Evolutionary conservation across 2,888 invertebrate genomes (phyloP).

Genomic region (Hoplodrina ambigua): DNA sequence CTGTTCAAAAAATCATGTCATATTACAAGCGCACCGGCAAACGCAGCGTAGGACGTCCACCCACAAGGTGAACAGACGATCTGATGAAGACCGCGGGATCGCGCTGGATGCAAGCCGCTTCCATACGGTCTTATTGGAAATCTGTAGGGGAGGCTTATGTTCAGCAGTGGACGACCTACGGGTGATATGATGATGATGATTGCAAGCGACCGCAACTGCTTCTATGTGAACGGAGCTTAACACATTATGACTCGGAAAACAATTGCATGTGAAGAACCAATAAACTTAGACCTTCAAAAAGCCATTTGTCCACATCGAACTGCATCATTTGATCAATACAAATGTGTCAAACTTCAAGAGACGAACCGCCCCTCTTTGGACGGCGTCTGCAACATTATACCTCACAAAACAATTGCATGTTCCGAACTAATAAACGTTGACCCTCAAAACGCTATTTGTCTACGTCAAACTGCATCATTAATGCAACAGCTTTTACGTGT

Average conservation of each 20-base stretch:
- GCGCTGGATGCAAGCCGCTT: too few species aligned
- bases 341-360: background rate
- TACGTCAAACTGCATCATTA: slow-evolving; percentile 21
- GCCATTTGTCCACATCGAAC: background rate
- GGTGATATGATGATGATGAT: too few species aligned
- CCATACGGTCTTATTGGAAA: too few species aligned
- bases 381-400: background rate
- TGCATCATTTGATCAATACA: too few species aligned
- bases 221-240: background rate
- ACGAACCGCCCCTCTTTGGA: background rate
- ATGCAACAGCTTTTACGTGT: background rate
- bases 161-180: too few species aligned
- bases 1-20: too few species aligned
- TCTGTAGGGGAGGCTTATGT: too few species aligned
- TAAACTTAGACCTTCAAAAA: slow-evolving; percentile 9
- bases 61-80: too few species aligned
- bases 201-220: background rate
- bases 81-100: too few species aligned
- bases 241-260: background rate
- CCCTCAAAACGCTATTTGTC: slow-evolving; percentile 5
- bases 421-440: slow-evolving; percentile 11
- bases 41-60: too few species aligned
- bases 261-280: slow-evolving; percentile 6
- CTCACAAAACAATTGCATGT: background rate
- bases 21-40: too few species aligned